Conservation (phyloP, 2,888 invertebrate species). For the Nomada fabriciana region DNA sequence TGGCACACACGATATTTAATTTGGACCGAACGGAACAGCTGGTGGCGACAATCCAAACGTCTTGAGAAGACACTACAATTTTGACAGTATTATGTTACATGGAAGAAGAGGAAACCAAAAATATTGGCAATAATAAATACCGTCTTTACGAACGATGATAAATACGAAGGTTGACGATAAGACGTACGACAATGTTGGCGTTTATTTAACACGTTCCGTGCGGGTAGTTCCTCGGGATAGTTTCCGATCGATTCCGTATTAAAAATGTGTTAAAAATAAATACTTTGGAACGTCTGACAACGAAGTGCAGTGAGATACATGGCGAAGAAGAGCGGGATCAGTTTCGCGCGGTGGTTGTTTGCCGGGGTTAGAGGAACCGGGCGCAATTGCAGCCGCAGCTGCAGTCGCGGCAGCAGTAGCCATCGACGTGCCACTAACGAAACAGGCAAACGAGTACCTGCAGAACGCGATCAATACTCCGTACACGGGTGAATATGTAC, state of each 20-base stretch:
- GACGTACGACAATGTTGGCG: too few species aligned
- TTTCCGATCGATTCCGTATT: too few species aligned
- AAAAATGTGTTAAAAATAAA: not conserved
- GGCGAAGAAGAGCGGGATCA: not conserved
- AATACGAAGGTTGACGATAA: too few species aligned
- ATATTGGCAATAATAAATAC: too few species aligned
- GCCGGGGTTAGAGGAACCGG: conserved; percentile 24
- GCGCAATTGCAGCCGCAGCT: conserved; percentile 51
- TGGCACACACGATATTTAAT: not conserved
- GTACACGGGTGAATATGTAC: conserved; percentile 64
- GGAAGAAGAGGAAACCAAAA: too few species aligned
- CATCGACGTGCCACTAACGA: conserved; percentile 68
- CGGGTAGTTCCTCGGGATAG: too few species aligned
- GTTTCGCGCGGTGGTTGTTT: not conserved
- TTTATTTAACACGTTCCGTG: too few species aligned
- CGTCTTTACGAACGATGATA: too few species aligned
- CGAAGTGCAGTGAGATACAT: not conserved
- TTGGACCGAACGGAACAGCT: not conserved
- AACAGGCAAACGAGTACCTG: conserved; percentile 75
- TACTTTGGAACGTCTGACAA: not conserved
- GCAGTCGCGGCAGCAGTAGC: conserved; percentile 48
- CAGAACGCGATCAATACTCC: conserved; percentile 80
- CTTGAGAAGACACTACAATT: not conserved
- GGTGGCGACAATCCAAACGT: not conserved
- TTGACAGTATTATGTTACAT: too few species aligned